Conservation (phyloP, 2,113 vertebrate species). For the Dryoscopus gambensis region DNA sequence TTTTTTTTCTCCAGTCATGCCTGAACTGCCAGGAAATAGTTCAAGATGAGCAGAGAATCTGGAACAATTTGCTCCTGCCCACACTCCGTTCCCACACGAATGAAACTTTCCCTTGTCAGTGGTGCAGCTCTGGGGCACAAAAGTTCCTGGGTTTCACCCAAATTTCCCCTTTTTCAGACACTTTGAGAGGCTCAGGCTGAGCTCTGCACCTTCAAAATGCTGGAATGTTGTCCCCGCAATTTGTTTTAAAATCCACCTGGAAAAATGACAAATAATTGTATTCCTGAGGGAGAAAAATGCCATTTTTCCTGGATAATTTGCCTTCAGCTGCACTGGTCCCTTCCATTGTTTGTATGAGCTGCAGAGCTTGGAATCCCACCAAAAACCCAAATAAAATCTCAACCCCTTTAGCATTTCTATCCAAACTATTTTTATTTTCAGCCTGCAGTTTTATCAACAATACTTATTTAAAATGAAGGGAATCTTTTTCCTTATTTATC, state of each 20-base stretch:
- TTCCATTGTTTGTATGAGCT: not conserved
- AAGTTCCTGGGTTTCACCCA: not conserved
- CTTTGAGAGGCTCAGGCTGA: too few relatives aligned
- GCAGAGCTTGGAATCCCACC: not conserved
- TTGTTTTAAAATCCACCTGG: not conserved
- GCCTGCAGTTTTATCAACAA: not conserved
- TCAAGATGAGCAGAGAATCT: not conserved
- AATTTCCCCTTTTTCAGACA: not conserved
- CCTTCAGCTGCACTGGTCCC: not conserved
- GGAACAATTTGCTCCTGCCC: not conserved
- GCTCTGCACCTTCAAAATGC: not conserved
- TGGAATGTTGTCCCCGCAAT: not conserved
- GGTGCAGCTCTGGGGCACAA: not conserved
- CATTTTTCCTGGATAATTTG: not conserved
- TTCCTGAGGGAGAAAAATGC: not conserved
- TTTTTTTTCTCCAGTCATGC: not conserved
- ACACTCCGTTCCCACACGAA: not conserved
- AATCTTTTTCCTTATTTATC: not conserved
- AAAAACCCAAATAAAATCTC: not conserved
- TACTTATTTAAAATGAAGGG: not conserved
- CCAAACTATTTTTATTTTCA: not conserved
- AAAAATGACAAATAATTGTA: not conserved
- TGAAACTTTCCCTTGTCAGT: not conserved
- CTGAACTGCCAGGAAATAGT: not conserved
- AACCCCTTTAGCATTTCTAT: not conserved